These are phyloP conservation scores for Falco cherrug DNA, from an alignment of 2,797 vertebrate genomes.

Conservation along the genomic window DNA sequence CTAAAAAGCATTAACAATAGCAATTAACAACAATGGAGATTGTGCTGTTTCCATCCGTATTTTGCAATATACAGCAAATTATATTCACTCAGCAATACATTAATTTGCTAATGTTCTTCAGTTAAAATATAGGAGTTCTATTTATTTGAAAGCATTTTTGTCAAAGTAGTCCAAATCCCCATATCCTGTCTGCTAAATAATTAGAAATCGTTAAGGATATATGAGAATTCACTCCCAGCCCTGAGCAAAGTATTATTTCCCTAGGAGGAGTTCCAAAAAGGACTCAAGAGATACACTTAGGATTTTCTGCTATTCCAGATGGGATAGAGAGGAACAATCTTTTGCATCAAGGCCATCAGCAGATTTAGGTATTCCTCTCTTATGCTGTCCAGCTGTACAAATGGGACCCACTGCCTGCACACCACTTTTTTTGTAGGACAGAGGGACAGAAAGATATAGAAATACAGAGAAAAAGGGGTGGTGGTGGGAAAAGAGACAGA, in stretches of 20 bases:
- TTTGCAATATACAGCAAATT: slow-evolving; percentile 35
- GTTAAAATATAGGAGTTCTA: neutral
- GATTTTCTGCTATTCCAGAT: neutral
- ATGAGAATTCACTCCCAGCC: neutral
- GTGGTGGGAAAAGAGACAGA: neutral
- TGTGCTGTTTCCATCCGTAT: slow-evolving; percentile 26
- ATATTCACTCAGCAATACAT: slow-evolving; percentile 14
- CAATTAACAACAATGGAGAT: slow-evolving; percentile 37
- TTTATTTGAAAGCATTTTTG: slow-evolving; percentile 13
- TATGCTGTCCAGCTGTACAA: accelerated
- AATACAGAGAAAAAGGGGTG: neutral
- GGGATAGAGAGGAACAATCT: neutral
- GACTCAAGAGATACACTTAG: neutral
- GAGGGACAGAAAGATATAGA: neutral
- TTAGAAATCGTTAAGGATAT: neutral
- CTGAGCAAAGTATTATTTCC: neutral
- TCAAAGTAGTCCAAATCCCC: neutral
- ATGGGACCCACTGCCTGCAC: neutral
- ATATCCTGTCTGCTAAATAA: neutral
- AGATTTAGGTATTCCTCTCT: neutral
- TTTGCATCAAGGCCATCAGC: neutral
- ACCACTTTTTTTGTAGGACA: neutral
- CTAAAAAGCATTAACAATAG: slow-evolving; percentile 50
- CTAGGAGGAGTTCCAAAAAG: neutral
- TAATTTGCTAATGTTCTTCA: neutral